Evolutionary conservation across 2,113 vertebrate genomes (phyloP).

Genomic region (Toxostoma redivivum): DNA sequence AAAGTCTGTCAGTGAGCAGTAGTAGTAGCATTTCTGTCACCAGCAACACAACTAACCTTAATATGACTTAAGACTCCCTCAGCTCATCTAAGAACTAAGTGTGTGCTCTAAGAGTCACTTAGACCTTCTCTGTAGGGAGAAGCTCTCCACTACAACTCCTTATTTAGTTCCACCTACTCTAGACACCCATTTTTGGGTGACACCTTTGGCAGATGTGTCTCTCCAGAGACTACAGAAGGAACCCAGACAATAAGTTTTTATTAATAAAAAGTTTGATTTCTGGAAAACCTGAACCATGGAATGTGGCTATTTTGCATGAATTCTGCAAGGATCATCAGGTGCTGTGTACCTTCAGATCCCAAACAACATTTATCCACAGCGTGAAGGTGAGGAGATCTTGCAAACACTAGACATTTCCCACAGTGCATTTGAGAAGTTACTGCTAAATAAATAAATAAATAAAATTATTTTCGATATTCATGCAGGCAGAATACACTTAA

Average conservation of each 20-base stretch:
- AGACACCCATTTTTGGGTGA: background rate
- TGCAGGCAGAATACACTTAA: background rate
- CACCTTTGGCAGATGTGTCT: background rate
- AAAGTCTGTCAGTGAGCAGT: background rate
- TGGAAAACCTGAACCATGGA: background rate
- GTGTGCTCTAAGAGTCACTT: background rate
- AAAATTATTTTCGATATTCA: background rate
- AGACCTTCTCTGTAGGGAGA: background rate
- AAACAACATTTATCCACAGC: background rate
- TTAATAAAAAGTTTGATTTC: background rate
- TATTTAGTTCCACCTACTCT: background rate
- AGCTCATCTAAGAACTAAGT: background rate
- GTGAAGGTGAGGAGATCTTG: background rate
- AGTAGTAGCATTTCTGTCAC: background rate
- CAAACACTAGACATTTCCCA: background rate
- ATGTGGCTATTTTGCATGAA: background rate
- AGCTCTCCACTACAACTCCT: background rate
- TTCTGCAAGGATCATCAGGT: background rate
- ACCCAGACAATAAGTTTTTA: background rate
- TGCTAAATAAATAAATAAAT: background rate
- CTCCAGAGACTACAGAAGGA: background rate
- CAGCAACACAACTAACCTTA: background rate
- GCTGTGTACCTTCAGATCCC: background rate
- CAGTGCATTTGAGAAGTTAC: background rate
- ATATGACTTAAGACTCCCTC: background rate